Conservation (phyloP, 92 coral and sea anemone species). For the Palythoa grandiflora region DNA sequence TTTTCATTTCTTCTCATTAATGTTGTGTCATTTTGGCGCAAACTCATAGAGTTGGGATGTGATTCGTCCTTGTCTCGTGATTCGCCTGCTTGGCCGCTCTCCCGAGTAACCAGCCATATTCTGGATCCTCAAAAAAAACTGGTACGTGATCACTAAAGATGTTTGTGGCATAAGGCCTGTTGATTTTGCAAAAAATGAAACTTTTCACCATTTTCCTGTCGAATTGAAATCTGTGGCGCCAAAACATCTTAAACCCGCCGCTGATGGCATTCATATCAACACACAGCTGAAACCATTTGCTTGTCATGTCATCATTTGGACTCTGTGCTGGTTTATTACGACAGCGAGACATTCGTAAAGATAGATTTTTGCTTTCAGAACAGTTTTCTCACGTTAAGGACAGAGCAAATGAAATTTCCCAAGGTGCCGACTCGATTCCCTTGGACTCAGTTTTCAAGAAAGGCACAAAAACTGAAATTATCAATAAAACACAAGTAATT, state of each 20-base stretch:
- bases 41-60: background rate
- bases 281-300: background rate
- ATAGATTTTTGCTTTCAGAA: conserved; percentile 7
- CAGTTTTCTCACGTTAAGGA: conserved; percentile 4
- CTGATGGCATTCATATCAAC: conserved; percentile 5
- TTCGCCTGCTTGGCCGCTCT: background rate
- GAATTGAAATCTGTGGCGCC: background rate
- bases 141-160: conserved; percentile 46
- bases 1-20: background rate
- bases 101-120: conserved; percentile 31
- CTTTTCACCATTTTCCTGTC: conserved; percentile 37
- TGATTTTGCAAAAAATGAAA: conserved; percentile 26
- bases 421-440: background rate
- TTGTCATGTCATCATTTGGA: conserved; percentile 1
- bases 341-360: conserved; percentile 40
- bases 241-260: conserved; percentile 38
- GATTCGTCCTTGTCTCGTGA: background rate
- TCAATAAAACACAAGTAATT: background rate
- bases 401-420: background rate
- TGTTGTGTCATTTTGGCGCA: background rate
- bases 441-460: conserved; percentile 2
- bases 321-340: conserved; percentile 43
- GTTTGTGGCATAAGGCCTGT: conserved; percentile 42
- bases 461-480: conserved; percentile 28
- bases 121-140: conserved; percentile 37